Base-by-base conservation (phyloP, 1,140 invertebrate species). In the Thereuonema tuberculata region DNA sequence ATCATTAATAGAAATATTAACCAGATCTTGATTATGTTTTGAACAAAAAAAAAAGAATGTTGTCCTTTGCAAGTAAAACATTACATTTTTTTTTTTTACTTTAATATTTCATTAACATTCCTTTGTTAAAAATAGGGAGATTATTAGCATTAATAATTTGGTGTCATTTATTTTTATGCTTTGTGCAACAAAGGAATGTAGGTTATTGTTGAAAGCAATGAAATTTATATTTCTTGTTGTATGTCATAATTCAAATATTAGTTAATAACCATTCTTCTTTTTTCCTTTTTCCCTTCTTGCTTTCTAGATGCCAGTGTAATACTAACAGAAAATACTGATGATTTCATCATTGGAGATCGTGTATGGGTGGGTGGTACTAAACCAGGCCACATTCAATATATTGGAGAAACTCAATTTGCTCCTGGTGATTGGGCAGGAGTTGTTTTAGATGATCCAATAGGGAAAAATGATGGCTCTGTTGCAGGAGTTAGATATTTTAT, bases 381-480 rank as follows among this genome's bases (percentile, higher is more conserved):
- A 70, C 85, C 91, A 2, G 95, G 94, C 27, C 81, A 84, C 67
- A 96, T 99, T 64, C 92, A 93, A 26, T 99, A 89, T 72, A 93
- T 98, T 62, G 96, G 96, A n/a, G 93, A 97, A 71, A 95, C 94
- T 31, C 84, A 92, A 70, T 98, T 98, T 74, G 93, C 89, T 24
- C 83, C 87, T 29, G 94, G 94, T 64, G 89, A 94, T 61, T 98
- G 94, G 94, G 93, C 92, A 67, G 95, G 95, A 43, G 85, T 99
- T 58, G 92, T 94, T 31, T 80, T 98, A 58, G 94, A 98, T 73
- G 86, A 93, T 64, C 81, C 92, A 27, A 87, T 89, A 67, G 95
- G 94, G 84, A 98, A 98, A 79, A 98, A 98, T 72, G 93, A 98
- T 76, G 95, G 95, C 20, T 90, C 91, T 21, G 93, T 98, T 48